Evolutionary conservation across 2,797 vertebrate genomes (phyloP), one percentile per base, ranked within the genome.

Genomic region (Alca torda): DNA sequence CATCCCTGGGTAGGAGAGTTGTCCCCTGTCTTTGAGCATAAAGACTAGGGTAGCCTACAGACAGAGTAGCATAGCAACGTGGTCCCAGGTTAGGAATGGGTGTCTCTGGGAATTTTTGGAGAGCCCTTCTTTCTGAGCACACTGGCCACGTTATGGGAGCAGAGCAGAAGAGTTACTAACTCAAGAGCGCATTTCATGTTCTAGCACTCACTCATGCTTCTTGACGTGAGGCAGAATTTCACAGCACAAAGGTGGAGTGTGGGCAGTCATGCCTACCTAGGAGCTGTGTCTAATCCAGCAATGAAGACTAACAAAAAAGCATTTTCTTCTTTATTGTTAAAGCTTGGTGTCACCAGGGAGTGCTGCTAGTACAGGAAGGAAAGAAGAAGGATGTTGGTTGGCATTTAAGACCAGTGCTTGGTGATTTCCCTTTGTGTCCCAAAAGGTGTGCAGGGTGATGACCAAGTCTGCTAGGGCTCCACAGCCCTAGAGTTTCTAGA

Each of bases 111-210:
- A 57, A 56, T 76, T 86, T 23, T 76, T 16, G 8, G 67, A 82
- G 28, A 45, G 9, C 13, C 23, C 16, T 68, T 78, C 35, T 80
- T 83, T 50, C 37, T 51, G 7, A 83, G 30, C 53, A 28, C 13
- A 9, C 24, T 0, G 0, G 37, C 48, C 15, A 5, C 0, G 0
- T 30, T 75, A 16, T 9, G 4, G 9, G 8, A 12, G 4, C 33
- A 60, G 53, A 60, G 69, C n/a, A 68, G 64, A 77, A 64, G 63
- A 82, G 10, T 57, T 67, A 20, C 14, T 19, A 74, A 31, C 43
- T 43, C n/a, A 60, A 13, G 57, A 50, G 25, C 1, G 0, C 0
- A 0, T 79, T 79, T 73, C 6, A 2, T 59, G 8, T 76, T 89
- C 28, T 39, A 46, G 39, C 15, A 20, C n/a, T 91, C 28, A 0